Base-by-base conservation (phyloP, 2,888 invertebrate species). In the Leptopilina drosophilae region DNA sequence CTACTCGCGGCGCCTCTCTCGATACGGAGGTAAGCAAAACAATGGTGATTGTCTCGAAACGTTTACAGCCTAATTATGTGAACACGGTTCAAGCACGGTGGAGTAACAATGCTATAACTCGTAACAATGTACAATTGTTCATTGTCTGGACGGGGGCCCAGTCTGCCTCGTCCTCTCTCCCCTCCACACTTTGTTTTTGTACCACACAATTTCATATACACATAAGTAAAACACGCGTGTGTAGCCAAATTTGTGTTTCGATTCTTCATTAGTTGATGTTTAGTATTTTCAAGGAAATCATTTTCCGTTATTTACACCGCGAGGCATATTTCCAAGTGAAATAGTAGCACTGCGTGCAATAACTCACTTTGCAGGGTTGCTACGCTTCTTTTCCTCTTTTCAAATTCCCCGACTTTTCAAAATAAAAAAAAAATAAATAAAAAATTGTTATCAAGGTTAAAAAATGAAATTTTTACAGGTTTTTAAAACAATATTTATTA, bases 31-130 rank as follows among this genome's bases (percentile, higher is more conserved):
- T 76, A 83, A 83, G 56, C 83, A 87, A 90, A 89, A 91, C 91
- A 91, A 91, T 91, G 87, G 91, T 90, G 91, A 91, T 91, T 91
- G 91, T 91, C 91, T 91, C 86, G 89, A 89, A 91, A 90, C 91
- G 90, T 91, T 91, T 91, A 91, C 90, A 91, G 91, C 90, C 91
- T 91, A 91, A 91, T 91, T 91, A 91, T 91, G 91, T 91, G 91
- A 91, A 91, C 91, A 90, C 87, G 88, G 87, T 87, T 88, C 88
- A 86, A 86, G 87, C 90, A 88, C 87, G 87, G 89, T 90, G 90
- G 88, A 90, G 89, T 91, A 91, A 91, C 91, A 91, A 91, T 91
- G 90, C 91, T 89, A 90, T 91, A 91, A 91, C 91, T 90, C 90
- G 89, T 90, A 91, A 91, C 91, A 91, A 91, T 91, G 91, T 91